Base-by-base conservation (phyloP, 2,888 invertebrate species). In the Boloria euphrosyne region DNA sequence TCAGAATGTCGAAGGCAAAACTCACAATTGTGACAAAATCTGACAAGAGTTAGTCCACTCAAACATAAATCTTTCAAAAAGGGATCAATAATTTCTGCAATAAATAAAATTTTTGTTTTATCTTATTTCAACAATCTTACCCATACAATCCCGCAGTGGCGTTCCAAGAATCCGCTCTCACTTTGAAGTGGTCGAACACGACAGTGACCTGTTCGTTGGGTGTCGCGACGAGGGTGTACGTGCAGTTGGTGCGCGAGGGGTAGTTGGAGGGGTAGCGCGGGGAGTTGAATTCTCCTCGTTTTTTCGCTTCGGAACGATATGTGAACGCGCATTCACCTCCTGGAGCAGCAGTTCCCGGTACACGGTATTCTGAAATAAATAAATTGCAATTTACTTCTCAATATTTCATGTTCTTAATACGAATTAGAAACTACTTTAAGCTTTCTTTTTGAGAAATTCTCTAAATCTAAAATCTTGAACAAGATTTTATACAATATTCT, bases 231-330 rank as follows among this genome's bases (percentile, higher is more conserved):
- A 99, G 97, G 80, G 96, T 94, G 93, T 97, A 99, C 70, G 97
- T 97, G 93, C 99, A 99, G 93, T 97, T 97, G 74, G 97, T 98
- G 86, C 96, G 96, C 80, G 98, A 97, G 73, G 98, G 98, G 93
- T 99, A 99, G 93, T 98, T 97, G 82, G 98, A 97, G 80, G 98
- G 98, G 94, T 98, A 98, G 70, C 98, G 95, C 22, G 98, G 98
- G 62, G 98, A 98, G 91, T 99, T 99, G 87, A 98, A 97, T 82
- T 97, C 97, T 60, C 98, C 98, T 68, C 95, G 95, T 86, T 97
- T 97, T 82, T 95, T 95, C 51, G 97, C 96, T 75, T 95, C 95
- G 83, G 97, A 97, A 76, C 95, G 94, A 90, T 98, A 99, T 13
- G 97, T 96, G 86, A 98, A 99, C 69, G 95, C 95, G 86, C 98